phyloP scores from a whole-genome alignment of 2,888 invertebrate genomes.

The Stegophylla sp. region DNA sequence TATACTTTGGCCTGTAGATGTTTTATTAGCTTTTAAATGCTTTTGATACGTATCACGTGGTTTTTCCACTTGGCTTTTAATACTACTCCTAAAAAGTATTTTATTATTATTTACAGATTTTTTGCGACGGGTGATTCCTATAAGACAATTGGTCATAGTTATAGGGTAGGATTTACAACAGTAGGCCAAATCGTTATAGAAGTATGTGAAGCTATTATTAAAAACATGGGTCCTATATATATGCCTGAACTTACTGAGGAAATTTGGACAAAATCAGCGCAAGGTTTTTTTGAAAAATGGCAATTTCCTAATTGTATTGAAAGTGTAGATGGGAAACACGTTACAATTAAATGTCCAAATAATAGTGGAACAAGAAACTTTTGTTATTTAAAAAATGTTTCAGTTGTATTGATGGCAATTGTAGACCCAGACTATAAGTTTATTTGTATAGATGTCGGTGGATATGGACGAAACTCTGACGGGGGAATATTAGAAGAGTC shows the following conservation, averaged over 20 bases:
- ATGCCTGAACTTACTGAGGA: constrained; percentile 14
- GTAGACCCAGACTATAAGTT: constrained; percentile 24
- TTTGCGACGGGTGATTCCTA: constrained; percentile 20
- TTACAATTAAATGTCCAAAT: constrained; percentile 12
- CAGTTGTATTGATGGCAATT: constrained; percentile 13
- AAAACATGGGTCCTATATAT: constrained; percentile 16
- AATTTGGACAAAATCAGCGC: constrained; percentile 3
- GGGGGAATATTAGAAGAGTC: constrained; percentile 21
- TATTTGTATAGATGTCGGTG: constrained; percentile 13
- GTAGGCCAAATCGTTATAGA: constrained; percentile 14
- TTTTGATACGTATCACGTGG: constrained; percentile 8
- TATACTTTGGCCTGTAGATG: not conserved
- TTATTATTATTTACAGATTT: constrained; percentile 11
- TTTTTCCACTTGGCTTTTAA: constrained; percentile 34
- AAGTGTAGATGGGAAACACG: constrained; percentile 17
- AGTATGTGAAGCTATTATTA: constrained; percentile 22
- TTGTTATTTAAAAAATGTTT: constrained; percentile 1
- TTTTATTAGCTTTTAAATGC: constrained; percentile 11
- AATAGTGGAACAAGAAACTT: constrained; percentile 10
- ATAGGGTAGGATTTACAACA: constrained; percentile 19
- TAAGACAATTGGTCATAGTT: constrained; percentile 28
- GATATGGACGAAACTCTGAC: constrained; percentile 14
- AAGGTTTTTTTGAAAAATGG: constrained; percentile 1
- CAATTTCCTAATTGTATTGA: constrained; percentile 25
- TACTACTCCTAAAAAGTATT: not conserved